Base-by-base conservation (phyloP, 2,888 invertebrate species). In the Orchesellides sinensis region DNA sequence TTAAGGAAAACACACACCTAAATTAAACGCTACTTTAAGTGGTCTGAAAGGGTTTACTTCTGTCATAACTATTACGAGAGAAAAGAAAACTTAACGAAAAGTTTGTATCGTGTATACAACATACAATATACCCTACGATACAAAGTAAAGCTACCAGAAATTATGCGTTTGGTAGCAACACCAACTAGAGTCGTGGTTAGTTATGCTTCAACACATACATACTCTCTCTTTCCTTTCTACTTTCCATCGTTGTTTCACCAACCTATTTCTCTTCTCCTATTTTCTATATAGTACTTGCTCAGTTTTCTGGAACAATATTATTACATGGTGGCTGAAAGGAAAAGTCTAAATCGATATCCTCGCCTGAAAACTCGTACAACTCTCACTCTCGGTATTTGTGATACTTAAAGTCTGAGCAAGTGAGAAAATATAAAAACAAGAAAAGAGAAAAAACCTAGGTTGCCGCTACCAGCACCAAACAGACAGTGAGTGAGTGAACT, bases 311-410 rank as follows among this genome's bases (percentile, higher is more conserved):
- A 63, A 74, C 49, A 63, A 74, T 74, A 74, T 63, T 52, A 63
- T 47, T 74, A 35, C 52, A 52, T 23, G n/a, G 52, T 35, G 63
- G 63, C 63, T 52, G 49, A 74, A 74, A 63, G 63, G 63, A 63
- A 74, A 63, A 74, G 35, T 63, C 63, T 27, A 63, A 74, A 74
- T 74, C 73, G 73, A 74, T 74, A 74, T 74, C 61, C 47, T 59
- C 21, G 45, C 27, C 47, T 72, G 56, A 59, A 74, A 63, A 74
- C 73, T 74, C 63, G 72, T 61, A 17, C 29, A 74, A 74, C 63
- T 74, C 72, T 10, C 29, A 2, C 61, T 29, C 5, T 21, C 21
- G 14, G 19, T 14, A 56, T 56, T 14, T 27, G 27, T 19, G 56
- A 59, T 40, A 40, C 40, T 40, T 2, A n/a, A n/a, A 10, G 32